Base-by-base conservation (phyloP, 2,797 vertebrate species). In the Pipistrellus kuhlii region DNA sequence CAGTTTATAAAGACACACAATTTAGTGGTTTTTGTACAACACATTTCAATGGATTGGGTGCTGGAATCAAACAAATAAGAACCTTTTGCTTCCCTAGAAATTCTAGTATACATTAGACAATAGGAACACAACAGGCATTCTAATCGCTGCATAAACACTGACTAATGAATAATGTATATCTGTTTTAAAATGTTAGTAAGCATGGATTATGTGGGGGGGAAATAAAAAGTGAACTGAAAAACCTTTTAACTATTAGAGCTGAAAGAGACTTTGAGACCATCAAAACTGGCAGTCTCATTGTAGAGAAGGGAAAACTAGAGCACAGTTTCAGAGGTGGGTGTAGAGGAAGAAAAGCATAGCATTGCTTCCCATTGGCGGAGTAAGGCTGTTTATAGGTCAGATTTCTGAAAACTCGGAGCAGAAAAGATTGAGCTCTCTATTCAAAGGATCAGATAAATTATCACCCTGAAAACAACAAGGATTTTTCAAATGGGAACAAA, bases 41-140 rank as follows among this genome's bases (percentile, higher is more conserved):
- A 62, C 21, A 20, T 41, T 82, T 93, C 75, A 55, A 8, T 90
- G 18, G 11, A 38, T 23, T 53, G 2, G 20, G 30, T 71, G 23
- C 10, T 87, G 14, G 8, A 23, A 78, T 72, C 25, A 85, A 80
- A 85, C 30, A 88, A 76, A 35, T 57, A 59, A 78, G 68, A 77
- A 89, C 10, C 20, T 17, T 41, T 92, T 93, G 59, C 69, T 82
- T 95, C 46, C 12, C 23, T 30, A 69, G 38, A 69, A 88, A 3
- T 89, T 84, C n/a, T 78, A 84, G 38, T 41, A 59, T 85, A 88
- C 95, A 83, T 44, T 66, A 76, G 46, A 93, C n/a, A 89, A 69
- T 25, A 85, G 38, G 9, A 83, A 92, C 41, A 92, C 75, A 94
- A 38, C 25, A 14, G 11, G 35, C 53, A 69, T 92, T 95, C 57